Conservation (phyloP, 2,113 vertebrate genomes). For the Leptosomus discolor region DNA sequence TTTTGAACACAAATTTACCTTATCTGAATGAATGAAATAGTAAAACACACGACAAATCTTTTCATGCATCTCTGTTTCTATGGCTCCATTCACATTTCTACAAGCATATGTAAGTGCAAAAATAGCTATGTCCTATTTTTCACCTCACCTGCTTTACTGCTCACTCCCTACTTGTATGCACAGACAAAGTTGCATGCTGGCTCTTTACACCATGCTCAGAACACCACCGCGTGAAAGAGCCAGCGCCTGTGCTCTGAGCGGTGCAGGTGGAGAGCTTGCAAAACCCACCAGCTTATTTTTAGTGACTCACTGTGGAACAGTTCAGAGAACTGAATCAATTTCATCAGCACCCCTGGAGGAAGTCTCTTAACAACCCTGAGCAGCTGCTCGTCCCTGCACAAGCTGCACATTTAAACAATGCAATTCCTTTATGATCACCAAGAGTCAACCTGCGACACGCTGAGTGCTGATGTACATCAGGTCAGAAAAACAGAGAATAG, state of each 20-base stretch:
- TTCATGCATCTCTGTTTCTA: not conserved
- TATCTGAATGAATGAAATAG: not conserved
- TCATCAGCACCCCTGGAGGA: not conserved
- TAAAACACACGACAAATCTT: not conserved
- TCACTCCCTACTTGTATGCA: not conserved
- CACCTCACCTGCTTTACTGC: not conserved
- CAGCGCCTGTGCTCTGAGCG: not conserved
- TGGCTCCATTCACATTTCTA: not conserved
- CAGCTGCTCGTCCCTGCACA: not conserved
- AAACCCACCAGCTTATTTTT: not conserved
- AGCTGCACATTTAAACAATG: not conserved
- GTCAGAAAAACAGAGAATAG: not conserved
- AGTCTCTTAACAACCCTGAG: not conserved
- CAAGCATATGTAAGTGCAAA: not conserved
- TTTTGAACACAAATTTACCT: not conserved
- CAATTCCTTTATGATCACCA: not conserved
- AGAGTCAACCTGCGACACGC: rapidly evolving
- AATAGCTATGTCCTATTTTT: not conserved
- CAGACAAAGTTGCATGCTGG: rapidly evolving
- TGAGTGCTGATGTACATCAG: not conserved
- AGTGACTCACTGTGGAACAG: not conserved
- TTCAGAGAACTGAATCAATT: slow-evolving; percentile 36
- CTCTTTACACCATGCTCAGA: not conserved
- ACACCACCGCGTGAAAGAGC: not conserved
- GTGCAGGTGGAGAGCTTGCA: not conserved